Base-by-base conservation (phyloP, 2,113 vertebrate genomes). In the Chaenocephalus aceratus region DNA sequence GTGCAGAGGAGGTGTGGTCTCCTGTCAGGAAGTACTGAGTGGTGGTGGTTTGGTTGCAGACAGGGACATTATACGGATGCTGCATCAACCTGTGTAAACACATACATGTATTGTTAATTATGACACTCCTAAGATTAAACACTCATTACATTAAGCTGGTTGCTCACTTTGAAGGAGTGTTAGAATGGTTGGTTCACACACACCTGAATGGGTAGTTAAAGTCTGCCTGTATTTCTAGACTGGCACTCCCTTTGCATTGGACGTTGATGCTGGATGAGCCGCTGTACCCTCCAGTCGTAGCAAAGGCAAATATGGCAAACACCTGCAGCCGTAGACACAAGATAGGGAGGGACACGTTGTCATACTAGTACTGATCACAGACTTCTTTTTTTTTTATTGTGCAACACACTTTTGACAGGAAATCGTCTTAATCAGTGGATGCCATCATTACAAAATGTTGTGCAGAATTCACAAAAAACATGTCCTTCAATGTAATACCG, bases 151-250 rank as follows among this genome's bases (percentile, higher is more conserved):
- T 9, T 61, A 1, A 53, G 6, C 2, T 21, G 18, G n/a, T 16
- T n/a, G 23, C 59, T 76, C 14, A 2, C 11, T 49, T 58, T 70
- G 3, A 56, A 45, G 30, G 30, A 3, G 10, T 41, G n/a, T 18
- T 41, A 41, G 54, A 46, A 1, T n/a, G 30, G 45, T 48, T 54
- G 8, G 10, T 49, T 34, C 57, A 66, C 67, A n/a, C 77, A 54
- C 89, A 98, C 97, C 97, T 98, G 96, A 99, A 99, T 34, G 98
- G 98, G 88, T 99, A 99, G 77, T 87, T 92, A 21, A 99, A 99
- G 12, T 76, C 34, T 64, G 95, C 83, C 0, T 64, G 61, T 74
- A 98, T 89, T 83, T 91, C 83, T n/a, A 80, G n/a, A 83, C 11
- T 88, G 61, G 5, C 0, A 10, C 2, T 9, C 21, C 72, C 10